phyloP scores from a whole-genome alignment of 2,888 invertebrate species.

The Trachelus stipa region DNA sequence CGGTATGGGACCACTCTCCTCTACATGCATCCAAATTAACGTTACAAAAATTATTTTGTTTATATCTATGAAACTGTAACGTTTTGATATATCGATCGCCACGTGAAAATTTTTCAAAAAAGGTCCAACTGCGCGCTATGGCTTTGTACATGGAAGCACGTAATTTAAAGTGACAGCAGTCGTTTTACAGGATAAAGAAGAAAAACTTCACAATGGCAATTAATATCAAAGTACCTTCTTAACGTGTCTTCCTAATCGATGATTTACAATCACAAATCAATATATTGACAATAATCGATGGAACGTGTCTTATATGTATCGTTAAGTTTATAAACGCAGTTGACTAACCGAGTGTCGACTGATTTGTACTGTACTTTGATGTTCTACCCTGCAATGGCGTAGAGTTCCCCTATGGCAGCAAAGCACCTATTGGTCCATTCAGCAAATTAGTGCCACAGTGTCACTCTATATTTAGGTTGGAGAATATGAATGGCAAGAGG shows the following conservation, averaged over 20 bases:
- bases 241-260: neutral
- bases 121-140: neutral
- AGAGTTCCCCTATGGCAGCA: conserved; percentile 53
- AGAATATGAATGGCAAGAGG: conserved; percentile 4
- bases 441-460: conserved; percentile 64
- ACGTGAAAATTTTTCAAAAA: neutral
- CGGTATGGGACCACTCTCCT: too few relatives aligned
- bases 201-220: neutral
- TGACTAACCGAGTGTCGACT: conserved; percentile 36
- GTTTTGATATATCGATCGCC: neutral
- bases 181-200: neutral
- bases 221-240: neutral
- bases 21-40: neutral
- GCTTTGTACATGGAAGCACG: neutral
- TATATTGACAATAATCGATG: neutral
- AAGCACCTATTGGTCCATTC: conserved; percentile 60
- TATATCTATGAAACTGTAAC: neutral
- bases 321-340: conserved; percentile 11
- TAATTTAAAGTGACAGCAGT: neutral
- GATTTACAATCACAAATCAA: neutral
- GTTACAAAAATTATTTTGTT: neutral
- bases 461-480: conserved; percentile 62
- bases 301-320: neutral
- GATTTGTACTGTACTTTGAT: conserved; percentile 50
- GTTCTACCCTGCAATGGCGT: conserved; percentile 49